Base-by-base conservation (phyloP, 2,113 vertebrate genomes). In the Plestiodon gilberti region DNA sequence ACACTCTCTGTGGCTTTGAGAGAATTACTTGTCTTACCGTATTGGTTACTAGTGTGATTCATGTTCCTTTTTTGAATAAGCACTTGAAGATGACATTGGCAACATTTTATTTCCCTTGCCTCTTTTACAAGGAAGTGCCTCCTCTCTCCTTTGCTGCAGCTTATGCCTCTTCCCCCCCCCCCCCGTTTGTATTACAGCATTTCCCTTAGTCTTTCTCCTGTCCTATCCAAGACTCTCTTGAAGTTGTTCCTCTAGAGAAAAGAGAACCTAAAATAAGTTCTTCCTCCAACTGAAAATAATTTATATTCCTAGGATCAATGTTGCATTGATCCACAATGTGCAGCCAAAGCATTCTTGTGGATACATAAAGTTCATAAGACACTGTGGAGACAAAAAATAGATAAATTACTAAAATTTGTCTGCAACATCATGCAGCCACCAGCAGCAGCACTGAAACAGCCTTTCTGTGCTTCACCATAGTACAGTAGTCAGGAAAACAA, bases 371-470 rank as follows among this genome's bases (percentile, higher is more conserved):
- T 62, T 80, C 33, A 84, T 83, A 9, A n/a, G 48, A 35, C 69
- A 55, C 17, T 30, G 40, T 87, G 43, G 33, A 75, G 69, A 30
- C 43, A 57, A 57, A 57, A 75, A 61, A 91, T 2, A 55, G 28
- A 3, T 55, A 33, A 78, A 89, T 70, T 87, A 90, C 88, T 88
- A 86, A 28, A 38, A 78, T 28, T 79, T 90, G 90, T 3, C 82
- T 90, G 73, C 81, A 86, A 43, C 76, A 64, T 65, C 89, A 83
- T 61, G 57, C 52, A 87, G 70, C 33, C 0, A 0, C 17, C 57
- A 87, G 52, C 13, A 87, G 52, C 13, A 59, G 38, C 70, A 78
- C 14, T 81, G 57, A 33, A 52, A 83, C 61, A 25, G 30, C 76
- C 6, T 81, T 52, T 81, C n/a, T 70, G 40, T 43, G 59, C 20